Evolutionary conservation across 1,140 invertebrate species (phyloP).

Genomic region (Leptinotarsa lineolata): DNA sequence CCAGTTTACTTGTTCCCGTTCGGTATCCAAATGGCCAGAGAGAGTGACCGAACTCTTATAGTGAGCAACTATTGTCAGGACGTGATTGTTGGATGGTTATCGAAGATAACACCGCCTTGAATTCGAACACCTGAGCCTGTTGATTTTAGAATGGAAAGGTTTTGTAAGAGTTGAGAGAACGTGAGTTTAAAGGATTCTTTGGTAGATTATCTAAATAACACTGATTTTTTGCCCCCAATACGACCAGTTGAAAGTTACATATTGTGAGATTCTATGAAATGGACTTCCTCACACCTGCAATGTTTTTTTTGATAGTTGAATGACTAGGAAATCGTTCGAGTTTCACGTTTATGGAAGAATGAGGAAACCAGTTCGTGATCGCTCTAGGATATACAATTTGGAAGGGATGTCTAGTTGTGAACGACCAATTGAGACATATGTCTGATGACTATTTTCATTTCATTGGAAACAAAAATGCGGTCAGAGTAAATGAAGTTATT

Average conservation of each 20-base stretch:
- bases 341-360: no score
- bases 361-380: no score
- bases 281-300: constrained; percentile 9
- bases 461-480: no score
- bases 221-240: constrained; percentile 21
- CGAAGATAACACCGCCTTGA: constrained; percentile 22
- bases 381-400: no score
- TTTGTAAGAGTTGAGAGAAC: constrained; percentile 19
- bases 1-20: background rate
- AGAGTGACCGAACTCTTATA: constrained; percentile 15
- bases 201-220: constrained; percentile 22
- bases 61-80: constrained; percentile 12
- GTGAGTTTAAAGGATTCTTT: constrained; percentile 17
- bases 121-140: constrained; percentile 23
- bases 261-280: constrained; percentile 15
- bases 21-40: background rate
- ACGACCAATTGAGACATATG: no score
- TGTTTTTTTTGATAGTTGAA: background rate
- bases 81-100: constrained; percentile 26
- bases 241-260: constrained; percentile 10
- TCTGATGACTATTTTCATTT: no score
- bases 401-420: no score
- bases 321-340: no score
- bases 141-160: constrained; percentile 22
- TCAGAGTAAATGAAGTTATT: no score